Evolutionary conservation across 2,888 invertebrate genomes (phyloP).

Genomic region (Macrophya alboannulata): DNA sequence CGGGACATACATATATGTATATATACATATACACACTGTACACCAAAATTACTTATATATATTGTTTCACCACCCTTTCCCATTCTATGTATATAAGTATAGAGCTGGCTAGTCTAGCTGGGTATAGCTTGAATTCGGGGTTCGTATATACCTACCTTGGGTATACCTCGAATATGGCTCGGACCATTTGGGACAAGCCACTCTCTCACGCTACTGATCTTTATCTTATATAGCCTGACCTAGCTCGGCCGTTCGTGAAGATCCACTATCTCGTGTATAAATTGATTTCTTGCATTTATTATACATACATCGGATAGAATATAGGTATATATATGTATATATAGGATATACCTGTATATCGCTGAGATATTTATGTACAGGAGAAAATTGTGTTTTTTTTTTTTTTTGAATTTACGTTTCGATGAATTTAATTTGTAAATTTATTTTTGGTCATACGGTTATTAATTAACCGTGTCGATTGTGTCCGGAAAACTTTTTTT

Average conservation of each 20-base stretch:
- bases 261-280: conserved; percentile 34
- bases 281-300: conserved; percentile 55
- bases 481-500: too few species aligned
- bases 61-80: neutral
- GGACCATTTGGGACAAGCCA: conserved; percentile 43
- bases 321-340: neutral
- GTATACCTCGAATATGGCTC: neutral
- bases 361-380: neutral
- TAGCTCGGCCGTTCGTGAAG: conserved; percentile 13
- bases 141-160: neutral
- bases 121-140: neutral
- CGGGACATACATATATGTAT: neutral
- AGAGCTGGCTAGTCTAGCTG: neutral
- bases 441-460: too few species aligned
- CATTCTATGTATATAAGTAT: too few species aligned
- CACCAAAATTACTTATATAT: neutral
- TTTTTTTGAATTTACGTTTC: too few species aligned
- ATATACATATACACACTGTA: too few species aligned
- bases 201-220: conserved; percentile 48
- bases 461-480: too few species aligned
- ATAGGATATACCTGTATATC: neutral
- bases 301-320: neutral
- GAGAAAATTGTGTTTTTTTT: too few species aligned
- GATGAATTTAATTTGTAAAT: too few species aligned
- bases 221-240: conserved; percentile 28